Conservation (phyloP, 2,888 invertebrate genomes). For the Pristionchus japonicus region DNA sequence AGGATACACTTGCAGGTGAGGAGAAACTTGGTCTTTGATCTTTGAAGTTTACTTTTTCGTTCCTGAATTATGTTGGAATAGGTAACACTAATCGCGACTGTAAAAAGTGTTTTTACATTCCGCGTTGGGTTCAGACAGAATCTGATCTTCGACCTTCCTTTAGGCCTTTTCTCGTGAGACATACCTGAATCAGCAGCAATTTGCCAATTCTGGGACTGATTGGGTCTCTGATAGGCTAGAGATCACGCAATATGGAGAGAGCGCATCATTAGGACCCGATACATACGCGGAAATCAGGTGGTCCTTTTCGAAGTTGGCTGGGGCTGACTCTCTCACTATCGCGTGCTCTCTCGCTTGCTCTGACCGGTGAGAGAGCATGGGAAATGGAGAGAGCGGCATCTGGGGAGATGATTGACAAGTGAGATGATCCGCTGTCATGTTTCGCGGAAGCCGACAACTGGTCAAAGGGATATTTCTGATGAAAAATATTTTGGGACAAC, state of each 20-base stretch:
- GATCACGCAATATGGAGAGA: neutral
- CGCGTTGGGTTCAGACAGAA: too few relatives aligned
- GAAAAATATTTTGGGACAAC: neutral
- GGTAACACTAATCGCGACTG: too few relatives aligned
- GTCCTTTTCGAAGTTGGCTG: neutral
- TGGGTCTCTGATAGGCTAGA: neutral
- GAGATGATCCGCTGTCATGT: neutral
- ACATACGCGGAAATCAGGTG: neutral
- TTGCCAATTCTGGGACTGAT: too few relatives aligned
- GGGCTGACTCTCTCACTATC: neutral
- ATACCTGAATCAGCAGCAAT: too few relatives aligned
- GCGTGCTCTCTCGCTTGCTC: neutral
- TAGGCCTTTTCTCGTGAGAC: neutral
- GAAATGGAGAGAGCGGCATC: neutral
- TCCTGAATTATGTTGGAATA: too few relatives aligned
- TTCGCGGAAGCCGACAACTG: neutral
- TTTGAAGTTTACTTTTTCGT: neutral
- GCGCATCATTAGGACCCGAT: neutral
- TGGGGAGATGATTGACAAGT: neutral
- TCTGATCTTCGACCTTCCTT: neutral
- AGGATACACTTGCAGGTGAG: conserved; percentile 34
- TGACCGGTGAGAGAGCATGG: neutral
- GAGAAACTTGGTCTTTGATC: neutral
- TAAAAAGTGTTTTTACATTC: too few relatives aligned
- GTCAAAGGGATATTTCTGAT: neutral